These are phyloP conservation scores for Abramis brama DNA, from an alignment of 2,113 vertebrate species.

Conservation along the genomic window DNA sequence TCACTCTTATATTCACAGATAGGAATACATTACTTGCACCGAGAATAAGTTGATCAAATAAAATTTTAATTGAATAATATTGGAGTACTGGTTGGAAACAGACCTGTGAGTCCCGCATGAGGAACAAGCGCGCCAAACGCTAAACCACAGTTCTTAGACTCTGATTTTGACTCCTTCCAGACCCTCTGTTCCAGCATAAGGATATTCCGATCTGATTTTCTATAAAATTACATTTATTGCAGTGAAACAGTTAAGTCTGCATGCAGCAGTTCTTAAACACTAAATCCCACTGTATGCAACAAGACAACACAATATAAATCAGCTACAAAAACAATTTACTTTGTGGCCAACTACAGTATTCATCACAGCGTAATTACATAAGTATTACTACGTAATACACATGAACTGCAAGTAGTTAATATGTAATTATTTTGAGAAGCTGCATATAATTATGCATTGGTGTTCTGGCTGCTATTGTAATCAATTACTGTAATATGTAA, in stretches of 20 bases:
- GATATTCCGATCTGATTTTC: constrained; percentile 63
- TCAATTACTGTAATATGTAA: neutral
- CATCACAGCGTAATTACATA: neutral
- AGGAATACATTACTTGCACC: neutral
- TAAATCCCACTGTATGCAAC: constrained; percentile 58
- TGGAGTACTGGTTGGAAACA: neutral
- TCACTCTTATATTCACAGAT: neutral
- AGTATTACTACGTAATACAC: neutral
- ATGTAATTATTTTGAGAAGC: neutral
- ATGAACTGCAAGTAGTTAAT: neutral
- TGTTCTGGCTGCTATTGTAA: constrained; percentile 4
- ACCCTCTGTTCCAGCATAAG: constrained; percentile 66
- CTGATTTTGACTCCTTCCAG: constrained; percentile 77
- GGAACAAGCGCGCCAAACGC: neutral
- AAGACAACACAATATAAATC: constrained; percentile 66
- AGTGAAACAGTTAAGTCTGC: constrained; percentile 63
- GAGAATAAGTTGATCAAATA: neutral
- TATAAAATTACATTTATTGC: constrained; percentile 55
- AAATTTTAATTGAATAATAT: constrained; percentile 17
- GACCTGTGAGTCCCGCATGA: neutral
- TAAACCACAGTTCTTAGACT: constrained; percentile 34
- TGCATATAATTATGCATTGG: neutral
- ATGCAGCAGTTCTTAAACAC: constrained; percentile 53
- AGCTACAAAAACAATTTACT: constrained; percentile 61
- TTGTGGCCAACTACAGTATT: constrained; percentile 5